A percentile compares a stretch with the other conserved stretches of the same genome.
These are phyloP conservation scores for Apogon hyalosoma DNA, from an alignment of 2,797 vertebrate genomes.

Conservation along the genomic window DNA sequence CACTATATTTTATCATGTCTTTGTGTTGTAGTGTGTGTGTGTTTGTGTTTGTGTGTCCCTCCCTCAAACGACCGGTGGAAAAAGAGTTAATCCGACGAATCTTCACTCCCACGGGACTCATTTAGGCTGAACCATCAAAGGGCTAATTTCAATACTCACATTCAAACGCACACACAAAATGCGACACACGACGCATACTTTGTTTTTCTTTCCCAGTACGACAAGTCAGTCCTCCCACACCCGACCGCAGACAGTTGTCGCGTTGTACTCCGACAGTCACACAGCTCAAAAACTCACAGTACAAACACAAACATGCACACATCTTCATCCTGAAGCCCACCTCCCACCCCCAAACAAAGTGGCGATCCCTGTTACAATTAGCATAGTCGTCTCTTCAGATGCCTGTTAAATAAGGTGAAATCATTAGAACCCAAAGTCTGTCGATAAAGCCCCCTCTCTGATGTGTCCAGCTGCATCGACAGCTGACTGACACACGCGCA, in stretches of 20 bases:
- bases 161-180: constrained; percentile 36
- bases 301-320: constrained; percentile 25
- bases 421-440: constrained; percentile 93
- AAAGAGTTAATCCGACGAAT: constrained; percentile 79
- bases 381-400: constrained; percentile 95
- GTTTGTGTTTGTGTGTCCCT: not conserved
- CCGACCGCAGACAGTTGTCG: not conserved
- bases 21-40: constrained; percentile 6
- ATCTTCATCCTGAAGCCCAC: constrained; percentile 42
- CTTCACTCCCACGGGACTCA: constrained; percentile 75
- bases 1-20: too few relatives aligned
- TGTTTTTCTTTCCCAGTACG: not conserved
- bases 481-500: constrained; percentile 73
- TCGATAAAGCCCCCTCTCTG: constrained; percentile 95
- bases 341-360: constrained; percentile 66
- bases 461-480: constrained; percentile 92
- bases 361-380: constrained; percentile 89
- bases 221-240: constrained; percentile 17
- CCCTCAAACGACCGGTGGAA: constrained; percentile 18
- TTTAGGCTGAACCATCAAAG: constrained; percentile 88
- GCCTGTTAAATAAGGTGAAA: constrained; percentile 96
- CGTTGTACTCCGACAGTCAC: constrained; percentile 11
- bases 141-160: constrained; percentile 80
- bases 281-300: constrained; percentile 3
- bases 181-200: constrained; percentile 17